Evolutionary conservation across 2,113 vertebrate genomes (phyloP).

Genomic region (Leucoraja erinaceus): DNA sequence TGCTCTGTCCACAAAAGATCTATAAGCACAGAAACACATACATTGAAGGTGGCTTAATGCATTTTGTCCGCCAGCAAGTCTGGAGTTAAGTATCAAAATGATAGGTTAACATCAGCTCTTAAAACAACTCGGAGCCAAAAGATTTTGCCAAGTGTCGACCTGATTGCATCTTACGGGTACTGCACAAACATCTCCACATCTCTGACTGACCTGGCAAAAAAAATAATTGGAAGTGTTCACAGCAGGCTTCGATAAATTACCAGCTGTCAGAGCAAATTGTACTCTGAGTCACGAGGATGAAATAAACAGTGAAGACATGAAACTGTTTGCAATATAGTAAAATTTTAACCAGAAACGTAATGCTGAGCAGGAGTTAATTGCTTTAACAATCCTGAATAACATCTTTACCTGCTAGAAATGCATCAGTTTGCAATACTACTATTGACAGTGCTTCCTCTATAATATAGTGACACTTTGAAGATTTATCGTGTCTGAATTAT

Average conservation of each 20-base stretch:
- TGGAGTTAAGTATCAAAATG: constrained; percentile 11
- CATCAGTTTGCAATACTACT: background rate
- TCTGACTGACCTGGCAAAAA: background rate
- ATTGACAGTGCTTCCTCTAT: background rate
- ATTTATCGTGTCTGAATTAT: background rate
- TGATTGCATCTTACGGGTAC: background rate
- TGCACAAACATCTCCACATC: background rate
- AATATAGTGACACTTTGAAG: background rate
- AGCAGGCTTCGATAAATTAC: constrained; percentile 14
- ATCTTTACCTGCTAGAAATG: background rate
- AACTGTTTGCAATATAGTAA: background rate
- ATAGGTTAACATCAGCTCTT: background rate
- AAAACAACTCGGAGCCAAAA: background rate
- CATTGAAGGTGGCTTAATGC: background rate
- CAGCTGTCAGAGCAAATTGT: constrained; percentile 6
- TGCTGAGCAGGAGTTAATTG: background rate
- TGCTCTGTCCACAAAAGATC: background rate
- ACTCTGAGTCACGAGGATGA: background rate
- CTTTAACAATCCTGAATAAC: background rate
- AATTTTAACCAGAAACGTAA: background rate
- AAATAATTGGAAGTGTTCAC: background rate
- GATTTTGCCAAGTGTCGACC: background rate
- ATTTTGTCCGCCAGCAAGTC: background rate
- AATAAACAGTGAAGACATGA: background rate
- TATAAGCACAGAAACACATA: background rate